These are phyloP conservation scores for Pachypsylla venusta DNA, from an alignment of 1,140 invertebrate genomes.

Conservation along the genomic window DNA sequence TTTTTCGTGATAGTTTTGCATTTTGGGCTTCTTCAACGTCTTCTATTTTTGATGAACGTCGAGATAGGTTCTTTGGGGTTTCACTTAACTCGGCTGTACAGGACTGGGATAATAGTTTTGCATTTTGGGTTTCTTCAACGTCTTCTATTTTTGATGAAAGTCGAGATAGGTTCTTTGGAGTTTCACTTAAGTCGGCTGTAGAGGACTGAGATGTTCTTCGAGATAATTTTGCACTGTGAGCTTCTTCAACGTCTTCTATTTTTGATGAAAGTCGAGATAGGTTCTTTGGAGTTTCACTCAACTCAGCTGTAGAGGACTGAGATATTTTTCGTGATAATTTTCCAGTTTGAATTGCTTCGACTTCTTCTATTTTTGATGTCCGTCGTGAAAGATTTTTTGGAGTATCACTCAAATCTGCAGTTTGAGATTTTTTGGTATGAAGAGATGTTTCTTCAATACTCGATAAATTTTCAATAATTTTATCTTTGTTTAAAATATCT, in stretches of 20 bases:
- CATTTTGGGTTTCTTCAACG: neutral
- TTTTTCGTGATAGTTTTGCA: constrained; percentile 10
- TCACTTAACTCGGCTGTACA: neutral
- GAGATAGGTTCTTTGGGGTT: neutral
- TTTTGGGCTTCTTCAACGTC: neutral
- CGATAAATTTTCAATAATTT: too few relatives aligned
- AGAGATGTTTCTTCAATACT: too few relatives aligned
- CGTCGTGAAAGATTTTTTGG: constrained; percentile 19
- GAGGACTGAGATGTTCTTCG: neutral
- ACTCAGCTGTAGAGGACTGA: neutral
- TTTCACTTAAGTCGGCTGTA: neutral
- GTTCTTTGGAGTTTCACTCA: constrained; percentile 20
- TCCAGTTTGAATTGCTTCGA: constrained; percentile 21
- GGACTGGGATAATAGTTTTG: neutral
- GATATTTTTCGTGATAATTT: neutral
- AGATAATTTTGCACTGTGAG: constrained; percentile 15
- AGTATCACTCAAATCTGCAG: constrained; percentile 16
- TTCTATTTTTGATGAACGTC: neutral
- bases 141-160: neutral
- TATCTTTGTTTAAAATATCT: too few relatives aligned
- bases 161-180: neutral
- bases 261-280: constrained; percentile 23
- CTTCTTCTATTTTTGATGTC: constrained; percentile 23
- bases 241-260: constrained; percentile 21
- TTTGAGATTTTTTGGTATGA: constrained; percentile 17